Base-by-base conservation (phyloP, 2,888 invertebrate species). In the Lepetodrilus schrolli region DNA sequence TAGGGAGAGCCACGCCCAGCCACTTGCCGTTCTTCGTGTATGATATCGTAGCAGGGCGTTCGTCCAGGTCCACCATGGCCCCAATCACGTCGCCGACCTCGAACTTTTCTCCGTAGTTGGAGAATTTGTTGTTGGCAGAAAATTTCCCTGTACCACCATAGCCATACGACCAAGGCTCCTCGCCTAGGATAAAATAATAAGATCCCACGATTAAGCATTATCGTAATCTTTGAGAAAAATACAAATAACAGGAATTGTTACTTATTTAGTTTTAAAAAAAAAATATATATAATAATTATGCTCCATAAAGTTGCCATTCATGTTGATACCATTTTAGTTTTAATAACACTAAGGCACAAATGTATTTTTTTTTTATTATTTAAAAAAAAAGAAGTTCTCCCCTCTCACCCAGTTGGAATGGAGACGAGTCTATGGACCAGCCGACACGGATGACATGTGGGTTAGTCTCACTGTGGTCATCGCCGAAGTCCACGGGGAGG, bases 71-170 rank as follows among this genome's bases (percentile, higher is more conserved):
- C 93, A 95, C 86, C 70, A 90, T 87, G 43, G 86, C 85, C 34
- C 96, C 96, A 78, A 98, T 92, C 21, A 97, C 94, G 90, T 98
- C 97, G 69, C 95, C 95, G 79, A 94, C 93, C 49, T 92, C 92
- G 90, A 94, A 95, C 17, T 92, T 89, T 76, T 93, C 92, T 0
- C 95, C 96, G 88, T 95, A 97, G 77, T 95, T 94, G 76, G 92
- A 92, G 90, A 96, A 97, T 86, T 94, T 93, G 70, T 93, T 93
- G 85, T 95, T 94, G 70, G 93, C 92, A 0, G 95, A 95, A 79
- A 94, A 94, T 83, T 95, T 95, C 0, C 95, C 98, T 10, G 94
- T 94, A 20, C 95, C 95, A 84, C 96, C 96, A 90, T 94, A 96
- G 17, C 94, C 96, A 92, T 93, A 96, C 20, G 95, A 95, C 3